A percentile compares a stretch with the other conserved stretches of the same genome.
These are phyloP conservation scores for Enteromius afrohamiltoni DNA, from an alignment of 2,797 vertebrate genomes.

Conservation along the genomic window DNA sequence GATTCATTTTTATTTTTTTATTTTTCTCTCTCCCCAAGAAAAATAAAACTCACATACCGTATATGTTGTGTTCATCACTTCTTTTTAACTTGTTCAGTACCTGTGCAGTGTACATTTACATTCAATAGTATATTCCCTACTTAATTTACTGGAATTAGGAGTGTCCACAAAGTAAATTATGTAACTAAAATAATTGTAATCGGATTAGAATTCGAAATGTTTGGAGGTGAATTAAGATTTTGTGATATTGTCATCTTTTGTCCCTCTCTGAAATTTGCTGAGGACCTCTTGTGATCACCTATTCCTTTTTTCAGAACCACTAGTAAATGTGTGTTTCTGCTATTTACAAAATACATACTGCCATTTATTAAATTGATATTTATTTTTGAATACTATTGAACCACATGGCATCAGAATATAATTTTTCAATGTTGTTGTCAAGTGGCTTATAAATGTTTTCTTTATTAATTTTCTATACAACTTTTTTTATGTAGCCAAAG, in stretches of 20 bases:
- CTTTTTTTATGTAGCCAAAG: neutral
- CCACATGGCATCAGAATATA: neutral
- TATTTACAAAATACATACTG: neutral
- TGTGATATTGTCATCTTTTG: neutral
- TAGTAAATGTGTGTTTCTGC: neutral
- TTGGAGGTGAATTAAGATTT: neutral
- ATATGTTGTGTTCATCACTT: constrained; percentile 18
- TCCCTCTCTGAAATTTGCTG: neutral
- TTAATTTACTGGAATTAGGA: neutral
- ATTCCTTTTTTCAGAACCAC: neutral
- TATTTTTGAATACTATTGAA: neutral
- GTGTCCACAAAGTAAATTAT: neutral
- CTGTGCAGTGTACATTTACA: neutral
- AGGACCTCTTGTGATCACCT: neutral
- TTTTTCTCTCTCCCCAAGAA: constrained; percentile 53
- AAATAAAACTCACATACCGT: constrained; percentile 77
- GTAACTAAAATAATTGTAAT: neutral
- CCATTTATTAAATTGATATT: neutral
- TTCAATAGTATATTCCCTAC: neutral
- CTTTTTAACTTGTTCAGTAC: neutral
- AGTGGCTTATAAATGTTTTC: constrained; percentile 1
- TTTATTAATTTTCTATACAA: constrained; percentile 42
- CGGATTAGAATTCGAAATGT: neutral
- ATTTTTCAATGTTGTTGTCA: neutral
- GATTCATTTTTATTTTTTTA: constrained; percentile 56